Evolutionary conservation across 2,888 invertebrate genomes (phyloP).

Genomic region (Notocelia uddmanniana): DNA sequence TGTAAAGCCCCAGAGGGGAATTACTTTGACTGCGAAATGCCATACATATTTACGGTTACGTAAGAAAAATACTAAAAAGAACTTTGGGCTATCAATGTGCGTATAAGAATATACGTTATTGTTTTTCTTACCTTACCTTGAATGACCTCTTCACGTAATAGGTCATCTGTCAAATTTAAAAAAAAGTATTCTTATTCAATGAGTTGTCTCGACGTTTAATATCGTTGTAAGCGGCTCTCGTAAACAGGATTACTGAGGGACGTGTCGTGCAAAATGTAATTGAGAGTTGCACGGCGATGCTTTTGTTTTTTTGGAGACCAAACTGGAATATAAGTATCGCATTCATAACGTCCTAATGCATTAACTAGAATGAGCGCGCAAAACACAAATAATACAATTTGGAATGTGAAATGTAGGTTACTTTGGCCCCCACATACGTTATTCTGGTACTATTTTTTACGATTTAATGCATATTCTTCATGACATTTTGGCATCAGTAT

Average conservation of each 20-base stretch:
- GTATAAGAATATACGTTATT: too few relatives aligned
- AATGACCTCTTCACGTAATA: neutral
- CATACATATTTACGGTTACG: conserved; percentile 11
- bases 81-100: neutral
- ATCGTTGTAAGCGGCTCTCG: conserved; percentile 60
- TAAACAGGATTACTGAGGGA: conserved; percentile 65
- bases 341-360: too few relatives aligned
- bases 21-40: conserved; percentile 2
- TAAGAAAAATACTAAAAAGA: neutral
- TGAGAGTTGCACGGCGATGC: conserved; percentile 49
- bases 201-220: conserved; percentile 55
- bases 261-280: conserved; percentile 65
- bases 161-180: conserved; percentile 19
- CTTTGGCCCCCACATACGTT: neutral
- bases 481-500: too few relatives aligned
- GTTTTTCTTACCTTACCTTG: neutral
- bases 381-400: neutral
- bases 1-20: conserved; percentile 20
- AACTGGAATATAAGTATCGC: neutral
- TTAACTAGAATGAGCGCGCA: neutral
- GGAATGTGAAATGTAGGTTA: neutral
- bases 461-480: conserved; percentile 26
- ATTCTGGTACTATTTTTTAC: conserved; percentile 20
- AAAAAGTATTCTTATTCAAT: conserved; percentile 11
- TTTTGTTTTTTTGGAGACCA: conserved; percentile 18